A percentile compares a stretch with the other conserved stretches of the same genome.
Evolutionary conservation across 1,140 invertebrate genomes (phyloP).

Genomic region (Brachionus paranguensis): DNA sequence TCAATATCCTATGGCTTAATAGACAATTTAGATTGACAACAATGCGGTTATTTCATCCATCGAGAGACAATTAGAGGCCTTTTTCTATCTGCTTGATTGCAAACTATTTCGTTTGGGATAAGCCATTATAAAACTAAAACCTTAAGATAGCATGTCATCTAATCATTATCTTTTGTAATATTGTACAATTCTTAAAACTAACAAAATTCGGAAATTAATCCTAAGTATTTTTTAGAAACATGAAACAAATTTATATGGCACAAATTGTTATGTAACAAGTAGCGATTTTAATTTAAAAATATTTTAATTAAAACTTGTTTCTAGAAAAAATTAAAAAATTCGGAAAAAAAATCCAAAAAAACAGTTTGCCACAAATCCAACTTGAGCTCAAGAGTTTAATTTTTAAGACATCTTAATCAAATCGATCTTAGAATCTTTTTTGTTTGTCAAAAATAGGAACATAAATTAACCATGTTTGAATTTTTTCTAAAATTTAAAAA

Average conservation of each 20-base stretch:
- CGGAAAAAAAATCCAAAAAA: background rate
- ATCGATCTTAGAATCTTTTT: background rate
- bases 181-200: background rate
- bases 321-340: background rate
- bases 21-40: background rate
- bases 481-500: background rate
- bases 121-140: background rate
- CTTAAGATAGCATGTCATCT: background rate
- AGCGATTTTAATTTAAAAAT: background rate
- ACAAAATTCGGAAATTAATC: background rate
- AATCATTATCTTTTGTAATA: background rate
- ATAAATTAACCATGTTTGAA: background rate
- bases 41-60: background rate
- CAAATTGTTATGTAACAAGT: background rate
- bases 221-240: background rate
- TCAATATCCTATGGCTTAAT: background rate
- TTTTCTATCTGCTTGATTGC: background rate
- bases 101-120: background rate
- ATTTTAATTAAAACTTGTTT: background rate
- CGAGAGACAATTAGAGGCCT: background rate
- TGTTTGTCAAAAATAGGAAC: background rate
- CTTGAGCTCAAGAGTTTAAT: background rate
- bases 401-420: background rate
- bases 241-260: background rate
- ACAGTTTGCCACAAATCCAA: background rate